Percentiles rank a stretch among this genome's conserved stretches.
phyloP scores from a whole-genome alignment of 1,140 invertebrate species.

The Euwallacea fornicatus region DNA sequence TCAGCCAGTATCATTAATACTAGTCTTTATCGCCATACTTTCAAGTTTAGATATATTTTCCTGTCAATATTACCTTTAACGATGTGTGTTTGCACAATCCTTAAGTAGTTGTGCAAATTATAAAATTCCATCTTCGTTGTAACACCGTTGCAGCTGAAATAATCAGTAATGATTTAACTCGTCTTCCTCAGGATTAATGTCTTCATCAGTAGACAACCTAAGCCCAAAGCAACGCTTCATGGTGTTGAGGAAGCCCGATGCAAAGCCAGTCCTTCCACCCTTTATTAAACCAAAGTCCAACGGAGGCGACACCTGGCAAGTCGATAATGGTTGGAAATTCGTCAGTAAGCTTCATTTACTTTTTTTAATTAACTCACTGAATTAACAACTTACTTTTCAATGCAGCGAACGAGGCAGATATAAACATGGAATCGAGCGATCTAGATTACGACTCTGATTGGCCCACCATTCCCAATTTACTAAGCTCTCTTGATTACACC shows the following conservation, averaged over 20 bases:
- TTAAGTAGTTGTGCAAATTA: no score
- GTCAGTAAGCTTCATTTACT: slow-evolving; percentile 63
- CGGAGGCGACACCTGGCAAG: slow-evolving; percentile 71
- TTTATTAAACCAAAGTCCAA: slow-evolving; percentile 60
- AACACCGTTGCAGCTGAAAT: no score
- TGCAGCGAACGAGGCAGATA: slow-evolving; percentile 47
- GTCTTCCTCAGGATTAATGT: slow-evolving; percentile 51
- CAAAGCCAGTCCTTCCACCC: slow-evolving; percentile 73
- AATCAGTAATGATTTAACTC: no score
- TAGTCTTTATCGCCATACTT: no score
- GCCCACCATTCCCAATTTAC: slow-evolving; percentile 44
- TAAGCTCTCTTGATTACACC: slow-evolving; percentile 47
- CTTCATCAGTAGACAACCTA: slow-evolving; percentile 72
- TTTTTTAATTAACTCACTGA: neutral
- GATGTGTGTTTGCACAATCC: no score
- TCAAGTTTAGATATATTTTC: no score
- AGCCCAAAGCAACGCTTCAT: slow-evolving; percentile 53
- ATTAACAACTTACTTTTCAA: neutral
- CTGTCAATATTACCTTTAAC: no score
- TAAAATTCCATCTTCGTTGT: no score
- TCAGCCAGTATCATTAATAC: no score
- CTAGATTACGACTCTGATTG: slow-evolving; percentile 58
- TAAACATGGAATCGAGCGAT: slow-evolving; percentile 54
- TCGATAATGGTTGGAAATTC: slow-evolving; percentile 87
- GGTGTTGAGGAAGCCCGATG: slow-evolving; percentile 59